These are phyloP conservation scores for Synanthedon formicaeformis DNA, from an alignment of 2,888 invertebrate genomes.

Conservation along the genomic window DNA sequence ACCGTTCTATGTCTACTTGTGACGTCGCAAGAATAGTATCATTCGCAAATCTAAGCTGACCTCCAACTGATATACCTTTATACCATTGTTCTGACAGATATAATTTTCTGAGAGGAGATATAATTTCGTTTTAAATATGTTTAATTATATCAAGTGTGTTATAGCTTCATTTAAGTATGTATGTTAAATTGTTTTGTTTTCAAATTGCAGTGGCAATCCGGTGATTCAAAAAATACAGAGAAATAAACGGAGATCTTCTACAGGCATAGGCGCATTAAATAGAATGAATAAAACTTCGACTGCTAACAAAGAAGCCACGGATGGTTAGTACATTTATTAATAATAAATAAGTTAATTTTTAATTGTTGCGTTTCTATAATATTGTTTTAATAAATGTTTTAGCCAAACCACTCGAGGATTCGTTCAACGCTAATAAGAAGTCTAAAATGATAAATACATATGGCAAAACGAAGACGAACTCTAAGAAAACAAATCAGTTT, in stretches of 20 bases:
- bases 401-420: constrained; percentile 24
- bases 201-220: constrained; percentile 34
- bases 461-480: constrained; percentile 29
- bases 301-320: constrained; percentile 25
- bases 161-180: no score
- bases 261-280: constrained; percentile 40
- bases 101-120: no score
- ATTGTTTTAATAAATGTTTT: constrained; percentile 14
- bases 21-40: no score
- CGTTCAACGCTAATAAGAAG: constrained; percentile 42
- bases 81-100: no score
- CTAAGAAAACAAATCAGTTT: constrained; percentile 32
- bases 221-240: constrained; percentile 47
- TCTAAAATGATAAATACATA: constrained; percentile 51
- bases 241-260: constrained; percentile 32
- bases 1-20: no score
- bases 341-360: background rate
- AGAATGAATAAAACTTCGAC: constrained; percentile 34
- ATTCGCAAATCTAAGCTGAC: no score
- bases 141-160: no score
- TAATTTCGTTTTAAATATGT: no score
- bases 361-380: no score
- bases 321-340: constrained; percentile 21
- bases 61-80: no score
- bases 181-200: background rate